Evolutionary conservation across 2,888 invertebrate genomes (phyloP).

Genomic region (Chrysotoxum bicinctum): DNA sequence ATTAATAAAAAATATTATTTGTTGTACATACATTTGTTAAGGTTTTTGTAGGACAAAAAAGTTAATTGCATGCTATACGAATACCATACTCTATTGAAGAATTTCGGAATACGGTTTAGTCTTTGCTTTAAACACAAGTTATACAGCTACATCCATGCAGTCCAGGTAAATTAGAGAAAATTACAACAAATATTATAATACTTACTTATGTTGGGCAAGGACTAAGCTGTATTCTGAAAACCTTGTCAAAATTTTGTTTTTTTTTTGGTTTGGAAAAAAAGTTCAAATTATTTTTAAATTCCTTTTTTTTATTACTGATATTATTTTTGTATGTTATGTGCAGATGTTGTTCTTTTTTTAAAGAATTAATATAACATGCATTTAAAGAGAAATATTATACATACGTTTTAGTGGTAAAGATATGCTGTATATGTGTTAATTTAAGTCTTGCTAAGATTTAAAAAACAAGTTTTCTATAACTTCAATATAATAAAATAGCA

Average conservation of each 20-base stretch:
- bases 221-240: conserved; percentile 81
- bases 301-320: conserved; percentile 19
- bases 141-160: conserved; percentile 51
- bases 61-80: conserved; percentile 70
- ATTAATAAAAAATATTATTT: neutral
- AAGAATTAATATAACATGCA: conserved; percentile 66
- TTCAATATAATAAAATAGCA: conserved; percentile 26
- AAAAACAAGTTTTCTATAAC: neutral
- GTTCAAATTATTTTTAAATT: conserved; percentile 16
- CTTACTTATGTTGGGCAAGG: conserved; percentile 80
- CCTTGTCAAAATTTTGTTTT: conserved; percentile 24
- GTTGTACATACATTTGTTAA: conserved; percentile 49
- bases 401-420: conserved; percentile 10
- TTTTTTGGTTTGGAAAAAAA: neutral
- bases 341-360: conserved; percentile 31
- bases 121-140: conserved; percentile 79
- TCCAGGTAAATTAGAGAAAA: conserved; percentile 14
- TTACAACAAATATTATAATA: conserved; percentile 66
- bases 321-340: neutral
- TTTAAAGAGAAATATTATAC: conserved; percentile 20
- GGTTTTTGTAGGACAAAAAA: conserved; percentile 16
- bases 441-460: neutral
- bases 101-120: conserved; percentile 81
- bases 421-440: neutral
- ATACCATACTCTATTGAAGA: conserved; percentile 72